phyloP scores from a whole-genome alignment of 2,797 vertebrate species.

The Pangasius mekongensis region DNA sequence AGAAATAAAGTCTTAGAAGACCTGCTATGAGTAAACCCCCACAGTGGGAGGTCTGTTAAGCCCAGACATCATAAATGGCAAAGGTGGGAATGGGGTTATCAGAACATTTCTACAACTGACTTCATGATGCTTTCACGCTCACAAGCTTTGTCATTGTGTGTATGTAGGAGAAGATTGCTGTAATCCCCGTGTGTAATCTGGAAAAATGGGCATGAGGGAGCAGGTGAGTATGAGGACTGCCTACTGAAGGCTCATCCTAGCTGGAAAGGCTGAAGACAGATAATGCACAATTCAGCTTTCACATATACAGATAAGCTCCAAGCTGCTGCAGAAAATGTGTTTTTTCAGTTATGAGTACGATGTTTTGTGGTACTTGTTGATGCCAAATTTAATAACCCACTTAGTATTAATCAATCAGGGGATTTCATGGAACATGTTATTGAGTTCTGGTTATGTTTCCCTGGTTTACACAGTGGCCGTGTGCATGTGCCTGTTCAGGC shows the following conservation, averaged over 20 bases:
- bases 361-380: background rate
- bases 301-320: conserved; percentile 21
- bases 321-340: background rate
- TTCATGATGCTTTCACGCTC: conserved; percentile 40
- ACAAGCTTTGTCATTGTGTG: conserved; percentile 48
- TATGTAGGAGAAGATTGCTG: conserved; percentile 74
- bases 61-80: conserved; percentile 49
- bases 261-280: conserved; percentile 51
- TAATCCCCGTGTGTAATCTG: conserved; percentile 79
- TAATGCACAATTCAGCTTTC: conserved; percentile 47
- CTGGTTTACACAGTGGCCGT: background rate
- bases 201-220: conserved; percentile 71
- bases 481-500: background rate
- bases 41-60: conserved; percentile 34
- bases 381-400: background rate
- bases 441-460: background rate
- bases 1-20: conserved; percentile 33
- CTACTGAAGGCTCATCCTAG: conserved; percentile 38
- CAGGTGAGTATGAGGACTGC: conserved; percentile 57
- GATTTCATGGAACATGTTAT: background rate
- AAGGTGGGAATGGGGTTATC: conserved; percentile 51
- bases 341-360: background rate
- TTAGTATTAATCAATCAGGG: background rate
- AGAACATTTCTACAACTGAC: conserved; percentile 45
- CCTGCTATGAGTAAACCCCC: conserved; percentile 24